Evolutionary conservation across 35 echinoderm and acorn worm species (phyloP).

Genomic region (Hemicentrotus pulcherrimus): DNA sequence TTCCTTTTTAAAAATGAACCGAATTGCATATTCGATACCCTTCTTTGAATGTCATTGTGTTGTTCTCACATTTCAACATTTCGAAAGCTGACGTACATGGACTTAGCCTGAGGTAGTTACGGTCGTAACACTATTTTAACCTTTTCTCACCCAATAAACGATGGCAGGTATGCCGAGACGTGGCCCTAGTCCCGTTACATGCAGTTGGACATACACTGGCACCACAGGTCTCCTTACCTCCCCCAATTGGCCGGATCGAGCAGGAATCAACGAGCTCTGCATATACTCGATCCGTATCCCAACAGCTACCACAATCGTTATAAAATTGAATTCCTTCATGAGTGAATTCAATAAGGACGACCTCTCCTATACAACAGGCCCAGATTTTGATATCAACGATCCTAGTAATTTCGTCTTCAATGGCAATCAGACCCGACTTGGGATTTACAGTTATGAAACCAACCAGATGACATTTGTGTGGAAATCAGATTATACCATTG

Average conservation of each 20-base stretch:
- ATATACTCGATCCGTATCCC: conserved; percentile 40
- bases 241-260: conserved; percentile 16
- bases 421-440: neutral
- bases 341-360: conserved; percentile 46
- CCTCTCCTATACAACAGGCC: conserved; percentile 3
- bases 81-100: too few species aligned
- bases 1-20: too few species aligned
- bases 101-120: too few species aligned
- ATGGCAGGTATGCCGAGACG: too few species aligned
- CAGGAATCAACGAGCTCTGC: conserved; percentile 24
- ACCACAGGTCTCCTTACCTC: conserved; percentile 40
- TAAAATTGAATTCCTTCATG: neutral
- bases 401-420: neutral
- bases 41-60: too few species aligned
- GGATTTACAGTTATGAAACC: neutral
- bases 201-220: neutral
- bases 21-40: too few species aligned
- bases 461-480: conserved; percentile 56
- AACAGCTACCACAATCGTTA: conserved; percentile 25
- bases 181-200: neutral
- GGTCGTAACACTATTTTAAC: too few species aligned
- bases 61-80: too few species aligned
- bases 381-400: neutral
- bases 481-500: conserved; percentile 44
- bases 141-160: neutral